Evolutionary conservation across 2,113 vertebrate genomes (phyloP).

Genomic region (Haplochromis burtoni): DNA sequence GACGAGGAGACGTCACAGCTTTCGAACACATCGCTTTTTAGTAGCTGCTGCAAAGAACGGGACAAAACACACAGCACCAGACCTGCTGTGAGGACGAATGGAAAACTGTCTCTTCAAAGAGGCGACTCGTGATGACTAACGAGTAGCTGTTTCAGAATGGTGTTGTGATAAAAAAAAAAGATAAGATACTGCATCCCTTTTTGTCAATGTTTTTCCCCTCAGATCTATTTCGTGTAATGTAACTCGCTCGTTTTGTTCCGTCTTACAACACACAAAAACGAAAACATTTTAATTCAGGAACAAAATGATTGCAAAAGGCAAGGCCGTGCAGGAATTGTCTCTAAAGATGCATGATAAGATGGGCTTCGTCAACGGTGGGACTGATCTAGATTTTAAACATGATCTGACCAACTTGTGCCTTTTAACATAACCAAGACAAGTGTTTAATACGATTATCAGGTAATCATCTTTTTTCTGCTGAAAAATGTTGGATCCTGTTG

Average conservation of each 20-base stretch:
- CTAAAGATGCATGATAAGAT: slow-evolving; percentile 48
- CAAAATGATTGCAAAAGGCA: slow-evolving; percentile 39
- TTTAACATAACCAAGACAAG: slow-evolving; percentile 78
- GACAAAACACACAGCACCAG: neutral
- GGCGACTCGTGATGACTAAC: neutral
- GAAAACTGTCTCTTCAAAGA: neutral
- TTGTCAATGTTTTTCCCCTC: slow-evolving; percentile 7
- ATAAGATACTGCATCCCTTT: slow-evolving; percentile 10
- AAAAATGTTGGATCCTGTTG: slow-evolving; percentile 73
- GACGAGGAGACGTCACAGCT: neutral
- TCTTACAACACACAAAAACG: slow-evolving; percentile 36
- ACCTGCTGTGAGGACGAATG: slow-evolving; percentile 3
- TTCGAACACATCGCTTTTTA: neutral
- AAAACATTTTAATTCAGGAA: slow-evolving; percentile 61
- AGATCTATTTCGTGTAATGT: slow-evolving; percentile 44
- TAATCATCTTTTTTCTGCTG: slow-evolving; percentile 67
- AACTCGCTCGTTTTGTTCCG: slow-evolving; percentile 35
- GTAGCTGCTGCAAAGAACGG: neutral
- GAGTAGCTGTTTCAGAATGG: slow-evolving; percentile 4
- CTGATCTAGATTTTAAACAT: slow-evolving; percentile 61
- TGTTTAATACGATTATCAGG: slow-evolving; percentile 74
- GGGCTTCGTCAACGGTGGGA: slow-evolving; percentile 58
- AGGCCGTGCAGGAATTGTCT: slow-evolving; percentile 21
- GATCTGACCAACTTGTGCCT: slow-evolving; percentile 91
- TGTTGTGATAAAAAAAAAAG: slow-evolving; percentile 6